Base-by-base conservation (phyloP, 2,888 invertebrate genomes). In the Chrysodeixis includens region DNA sequence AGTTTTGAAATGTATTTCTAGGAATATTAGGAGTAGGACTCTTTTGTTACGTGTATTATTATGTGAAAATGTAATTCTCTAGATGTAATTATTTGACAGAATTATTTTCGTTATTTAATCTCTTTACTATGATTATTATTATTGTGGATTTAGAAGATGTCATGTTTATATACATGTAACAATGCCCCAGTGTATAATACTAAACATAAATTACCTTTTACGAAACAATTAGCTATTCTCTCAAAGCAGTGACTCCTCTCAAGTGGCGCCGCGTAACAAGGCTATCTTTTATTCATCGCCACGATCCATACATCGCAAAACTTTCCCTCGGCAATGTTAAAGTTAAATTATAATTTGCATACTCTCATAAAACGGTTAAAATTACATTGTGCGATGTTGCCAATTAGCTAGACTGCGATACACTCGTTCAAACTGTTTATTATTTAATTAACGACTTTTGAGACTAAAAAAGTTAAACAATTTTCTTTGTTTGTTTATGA, bases 261-360 rank as follows among this genome's bases (percentile, higher is more conserved):
- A 54, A 63, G 57, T 60, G 57, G 58, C 30, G 14, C 40, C 56
- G 16, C 53, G 10, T 35, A 30, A 71, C 60, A 46, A 55, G 22
- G 30, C 62, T 30, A 71, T 66, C 51, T 65, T 64, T 54, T 52
- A 78, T 73, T 70, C 70, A 76, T 32, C 30, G 30, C 22, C 32
- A 57, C 58, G 49, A 69, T 65, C 59, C 8, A 54, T 54, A 64
- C 53, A 61, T 30, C 56, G 49, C 22, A 20, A 58, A 77, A 74
- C 56, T 66, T 67, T 76, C 71, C 74, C 76, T 54, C 53, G 67
- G 26, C 67, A 69, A 64, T 69, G 67, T 51, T 71, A 65, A 70
- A 79, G 64, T 76, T 79, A 70, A 74, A 76, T 79, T 71, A 59
- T 79, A 77, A 79, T 79, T 79, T 79, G 68, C 74, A 77, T 74